These are phyloP conservation scores for Seriola quinqueradiata DNA, from an alignment of 2,113 vertebrate species.

Conservation along the genomic window DNA sequence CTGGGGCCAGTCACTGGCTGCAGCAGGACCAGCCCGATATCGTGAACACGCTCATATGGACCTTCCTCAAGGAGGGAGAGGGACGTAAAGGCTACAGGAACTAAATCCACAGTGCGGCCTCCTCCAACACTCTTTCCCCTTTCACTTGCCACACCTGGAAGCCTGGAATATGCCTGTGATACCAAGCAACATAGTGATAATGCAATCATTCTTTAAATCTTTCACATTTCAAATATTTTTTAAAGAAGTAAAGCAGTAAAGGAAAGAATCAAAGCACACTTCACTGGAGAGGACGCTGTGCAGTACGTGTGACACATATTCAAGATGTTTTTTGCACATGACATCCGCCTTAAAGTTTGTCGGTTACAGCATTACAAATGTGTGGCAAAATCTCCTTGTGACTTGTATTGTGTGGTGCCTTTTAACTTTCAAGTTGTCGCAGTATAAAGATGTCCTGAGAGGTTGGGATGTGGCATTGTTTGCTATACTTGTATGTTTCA, in stretches of 20 bases:
- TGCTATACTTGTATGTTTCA: slow-evolving; percentile 68
- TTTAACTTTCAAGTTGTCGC: slow-evolving; percentile 80
- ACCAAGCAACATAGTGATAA: slow-evolving; percentile 71
- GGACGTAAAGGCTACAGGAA: slow-evolving; percentile 88
- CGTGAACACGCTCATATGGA: slow-evolving; percentile 98
- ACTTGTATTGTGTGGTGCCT: slow-evolving; percentile 93
- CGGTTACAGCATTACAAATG: slow-evolving; percentile 78
- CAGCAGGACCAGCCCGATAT: slow-evolving; percentile 98
- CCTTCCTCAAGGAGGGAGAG: slow-evolving; percentile 95
- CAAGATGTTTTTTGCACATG: slow-evolving; percentile 83
- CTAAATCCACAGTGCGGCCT: slow-evolving; percentile 66
- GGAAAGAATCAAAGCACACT: slow-evolving; percentile 76
- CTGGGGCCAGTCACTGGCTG: slow-evolving; percentile 97
- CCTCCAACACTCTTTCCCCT: background rate
- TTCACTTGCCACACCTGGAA: slow-evolving; percentile 50
- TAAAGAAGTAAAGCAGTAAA: slow-evolving; percentile 54
- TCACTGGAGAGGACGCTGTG: slow-evolving; percentile 62
- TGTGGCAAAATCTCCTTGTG: slow-evolving; percentile 82
- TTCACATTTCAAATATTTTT: slow-evolving; percentile 73
- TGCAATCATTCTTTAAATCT: slow-evolving; percentile 78
- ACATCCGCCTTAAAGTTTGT: slow-evolving; percentile 85
- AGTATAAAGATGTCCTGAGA: slow-evolving; percentile 65
- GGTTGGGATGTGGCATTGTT: slow-evolving; percentile 64
- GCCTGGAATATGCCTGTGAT: slow-evolving; percentile 78
- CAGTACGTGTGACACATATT: slow-evolving; percentile 62